Evolutionary conservation across 2,113 vertebrate genomes (phyloP).

Genomic region (Ancistrus triradiatus): DNA sequence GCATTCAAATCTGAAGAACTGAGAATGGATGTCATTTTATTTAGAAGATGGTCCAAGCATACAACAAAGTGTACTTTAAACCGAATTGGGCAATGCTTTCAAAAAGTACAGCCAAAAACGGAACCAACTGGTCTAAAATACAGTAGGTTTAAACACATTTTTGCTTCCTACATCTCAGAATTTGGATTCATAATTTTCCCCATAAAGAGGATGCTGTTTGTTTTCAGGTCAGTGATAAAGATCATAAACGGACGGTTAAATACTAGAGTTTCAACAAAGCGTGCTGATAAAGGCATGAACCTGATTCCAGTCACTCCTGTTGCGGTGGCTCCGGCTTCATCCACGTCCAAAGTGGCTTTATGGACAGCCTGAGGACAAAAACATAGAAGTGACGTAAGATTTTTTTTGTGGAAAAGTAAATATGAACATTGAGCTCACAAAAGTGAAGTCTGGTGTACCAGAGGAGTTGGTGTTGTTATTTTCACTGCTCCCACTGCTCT

Average conservation of each 20-base stretch:
- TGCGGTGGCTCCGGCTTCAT: constrained; percentile 67
- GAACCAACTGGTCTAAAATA: no score
- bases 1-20: no score
- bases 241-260: constrained; percentile 69
- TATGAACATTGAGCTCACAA: neutral
- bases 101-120: no score
- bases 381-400: neutral
- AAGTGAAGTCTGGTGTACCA: no score
- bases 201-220: constrained; percentile 62
- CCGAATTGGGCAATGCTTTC: no score
- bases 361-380: constrained; percentile 58
- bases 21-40: no score
- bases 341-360: constrained; percentile 64
- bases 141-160: neutral
- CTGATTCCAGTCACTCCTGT: constrained; percentile 53
- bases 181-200: constrained; percentile 67
- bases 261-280: constrained; percentile 35
- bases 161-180: neutral
- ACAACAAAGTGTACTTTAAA: no score
- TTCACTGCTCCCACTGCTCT: no score
- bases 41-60: no score
- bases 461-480: no score
- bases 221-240: constrained; percentile 52
- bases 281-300: constrained; percentile 35
- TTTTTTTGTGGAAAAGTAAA: no score